Evolutionary conservation across 2,888 invertebrate genomes (phyloP).

Genomic region (Nymphalis c-album): DNA sequence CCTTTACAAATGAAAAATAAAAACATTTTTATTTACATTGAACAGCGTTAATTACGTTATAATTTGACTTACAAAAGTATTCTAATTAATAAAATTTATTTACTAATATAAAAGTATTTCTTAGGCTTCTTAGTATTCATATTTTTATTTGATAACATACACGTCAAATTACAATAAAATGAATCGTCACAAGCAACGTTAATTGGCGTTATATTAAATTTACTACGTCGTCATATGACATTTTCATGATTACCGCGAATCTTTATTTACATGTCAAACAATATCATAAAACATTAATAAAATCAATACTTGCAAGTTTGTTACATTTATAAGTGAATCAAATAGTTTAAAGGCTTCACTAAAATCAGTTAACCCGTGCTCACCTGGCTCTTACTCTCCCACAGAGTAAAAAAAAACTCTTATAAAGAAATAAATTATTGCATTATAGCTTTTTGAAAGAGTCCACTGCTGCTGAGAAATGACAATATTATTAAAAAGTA

Average conservation of each 20-base stretch:
- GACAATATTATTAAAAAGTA: conserved; percentile 82
- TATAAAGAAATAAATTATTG: conserved; percentile 82
- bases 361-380: conserved; percentile 71
- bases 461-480: conserved; percentile 82
- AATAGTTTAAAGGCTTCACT: conserved; percentile 42
- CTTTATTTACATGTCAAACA: not conserved
- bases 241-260: not conserved
- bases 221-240: not conserved
- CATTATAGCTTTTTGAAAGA: conserved; percentile 81
- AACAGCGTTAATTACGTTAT: no score
- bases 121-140: no score
- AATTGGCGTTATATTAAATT: not conserved
- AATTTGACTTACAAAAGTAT: no score
- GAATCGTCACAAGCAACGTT: not conserved
- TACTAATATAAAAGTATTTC: no score
- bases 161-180: not conserved
- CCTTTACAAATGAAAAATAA: no score
- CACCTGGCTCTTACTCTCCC: conserved; percentile 74
- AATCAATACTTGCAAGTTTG: conserved; percentile 13
- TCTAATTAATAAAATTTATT: no score
- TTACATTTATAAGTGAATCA: conserved; percentile 25
- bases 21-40: no score
- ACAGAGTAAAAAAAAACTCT: conserved; percentile 73
- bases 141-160: conserved; percentile 1
- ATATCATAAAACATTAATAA: not conserved